Conservation (phyloP, 2,797 vertebrate genomes). For the Cyclura pinguis region DNA sequence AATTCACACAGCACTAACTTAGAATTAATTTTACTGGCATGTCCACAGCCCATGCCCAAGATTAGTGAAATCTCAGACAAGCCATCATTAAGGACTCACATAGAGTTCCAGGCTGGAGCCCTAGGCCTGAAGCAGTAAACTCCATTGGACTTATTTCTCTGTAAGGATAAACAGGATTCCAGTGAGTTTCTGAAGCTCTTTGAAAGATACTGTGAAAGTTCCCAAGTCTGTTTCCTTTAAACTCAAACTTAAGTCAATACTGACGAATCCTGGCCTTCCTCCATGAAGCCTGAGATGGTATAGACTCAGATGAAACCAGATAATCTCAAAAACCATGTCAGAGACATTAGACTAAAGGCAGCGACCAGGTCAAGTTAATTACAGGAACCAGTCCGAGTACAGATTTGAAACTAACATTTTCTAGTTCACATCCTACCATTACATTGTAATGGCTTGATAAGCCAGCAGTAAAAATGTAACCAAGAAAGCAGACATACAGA, state of each 20-base stretch:
- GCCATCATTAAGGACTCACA: not conserved
- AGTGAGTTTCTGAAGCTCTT: not conserved
- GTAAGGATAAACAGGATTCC: not conserved
- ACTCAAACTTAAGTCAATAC: not conserved
- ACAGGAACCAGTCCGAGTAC: not conserved
- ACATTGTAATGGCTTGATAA: not conserved
- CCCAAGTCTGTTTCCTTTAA: not conserved
- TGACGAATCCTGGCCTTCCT: not conserved
- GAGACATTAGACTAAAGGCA: not conserved
- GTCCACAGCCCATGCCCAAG: not conserved
- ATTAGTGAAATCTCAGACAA: not conserved
- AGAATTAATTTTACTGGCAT: not conserved
- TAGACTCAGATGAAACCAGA: not conserved
- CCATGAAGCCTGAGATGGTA: not conserved
- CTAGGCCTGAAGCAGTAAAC: not conserved
- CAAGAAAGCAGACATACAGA: not conserved
- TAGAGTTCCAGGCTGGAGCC: not conserved
- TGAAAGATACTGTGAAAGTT: not conserved
- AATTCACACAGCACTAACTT: not conserved
- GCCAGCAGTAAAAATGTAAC: not conserved
- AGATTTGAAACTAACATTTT: not conserved
- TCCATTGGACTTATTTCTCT: not conserved
- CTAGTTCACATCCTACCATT: not conserved
- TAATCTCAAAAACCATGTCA: not conserved
- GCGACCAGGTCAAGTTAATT: not conserved